Evolutionary conservation across 2,888 invertebrate species (phyloP), one percentile per base, ranked within the genome.

Genomic region (Temnothorax ravouxi): DNA sequence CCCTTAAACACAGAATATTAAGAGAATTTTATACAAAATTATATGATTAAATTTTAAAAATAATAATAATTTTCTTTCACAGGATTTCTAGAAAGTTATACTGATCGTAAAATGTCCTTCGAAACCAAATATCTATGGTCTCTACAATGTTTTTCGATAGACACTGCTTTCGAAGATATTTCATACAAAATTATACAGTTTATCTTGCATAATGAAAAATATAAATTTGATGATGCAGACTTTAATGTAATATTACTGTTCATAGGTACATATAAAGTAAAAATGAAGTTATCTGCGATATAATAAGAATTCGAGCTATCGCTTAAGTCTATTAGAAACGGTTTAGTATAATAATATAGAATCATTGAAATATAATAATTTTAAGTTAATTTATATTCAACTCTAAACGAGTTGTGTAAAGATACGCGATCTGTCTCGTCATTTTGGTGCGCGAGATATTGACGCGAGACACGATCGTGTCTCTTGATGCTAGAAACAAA

Each of bases 321-420:
- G 5, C 3, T 67, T 66, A 25, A 67, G 8, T 66, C 25, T 44
- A 47, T 67, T 50, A 29, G 21, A 67, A 29, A 44, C 29, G 25
- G 18, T 67, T 67, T 67, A 66, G 44, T 41, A 18, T 47, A 67
- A 29, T 67, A 66, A 67, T 66, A 25, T 41, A 67, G 29, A 64
- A 47, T 25, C 44, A 44, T 66, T 67, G 9, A 29, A 2, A 50
- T 47, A 29, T 3, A 18, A 47, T 67, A 67, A 67, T 47, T 67
- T 67, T 47, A 67, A 29, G 41, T 66, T 66, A 66, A 66, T 44
- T 66, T 67, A 67, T 50, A 67, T 9, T 67, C 25, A 67, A 67
- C 18, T 67, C 18, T 47, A 29, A 21, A 66, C 5, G 18, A 66
- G 15, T 66, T 44, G 21, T 41, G 18, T 47, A 66, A 3, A 44